Evolutionary conservation across 2,888 invertebrate genomes (phyloP).

Genomic region (Cephus runcator): DNA sequence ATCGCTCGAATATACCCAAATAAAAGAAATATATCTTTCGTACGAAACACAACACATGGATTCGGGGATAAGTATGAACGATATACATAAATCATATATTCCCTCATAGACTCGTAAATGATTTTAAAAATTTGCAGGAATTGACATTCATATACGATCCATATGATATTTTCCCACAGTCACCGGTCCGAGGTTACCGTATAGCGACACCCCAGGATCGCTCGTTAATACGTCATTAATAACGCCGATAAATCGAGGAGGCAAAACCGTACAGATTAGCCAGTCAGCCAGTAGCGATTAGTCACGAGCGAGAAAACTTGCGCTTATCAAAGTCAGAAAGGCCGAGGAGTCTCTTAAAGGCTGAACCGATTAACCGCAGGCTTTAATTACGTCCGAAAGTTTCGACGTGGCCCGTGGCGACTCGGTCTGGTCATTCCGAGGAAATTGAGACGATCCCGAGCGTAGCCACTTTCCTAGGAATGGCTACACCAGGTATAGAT

Average conservation of each 20-base stretch:
- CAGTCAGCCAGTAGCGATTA: not conserved
- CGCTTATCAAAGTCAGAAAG: not conserved
- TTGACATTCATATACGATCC: no score
- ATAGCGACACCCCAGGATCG: constrained; percentile 13
- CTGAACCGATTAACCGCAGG: not conserved
- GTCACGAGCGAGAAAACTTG: not conserved
- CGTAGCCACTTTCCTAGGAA: not conserved
- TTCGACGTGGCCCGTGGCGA: not conserved
- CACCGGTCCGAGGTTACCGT: constrained; percentile 10
- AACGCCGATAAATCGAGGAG: constrained; percentile 29
- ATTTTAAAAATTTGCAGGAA: no score
- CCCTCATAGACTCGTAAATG: no score
- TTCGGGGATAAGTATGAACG: no score
- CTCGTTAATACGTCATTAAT: constrained; percentile 24
- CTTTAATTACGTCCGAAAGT: not conserved
- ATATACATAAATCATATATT: no score
- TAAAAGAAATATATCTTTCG: no score
- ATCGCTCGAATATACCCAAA: not conserved
- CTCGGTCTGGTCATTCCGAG: not conserved
- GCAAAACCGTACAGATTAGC: not conserved
- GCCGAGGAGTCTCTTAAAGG: not conserved
- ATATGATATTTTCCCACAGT: constrained; percentile 12
- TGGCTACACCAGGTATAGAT: not conserved
- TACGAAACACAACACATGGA: no score
- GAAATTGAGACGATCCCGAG: not conserved